These are phyloP conservation scores for Pheosia gnoma DNA, from an alignment of 2,888 invertebrate species.

Conservation along the genomic window DNA sequence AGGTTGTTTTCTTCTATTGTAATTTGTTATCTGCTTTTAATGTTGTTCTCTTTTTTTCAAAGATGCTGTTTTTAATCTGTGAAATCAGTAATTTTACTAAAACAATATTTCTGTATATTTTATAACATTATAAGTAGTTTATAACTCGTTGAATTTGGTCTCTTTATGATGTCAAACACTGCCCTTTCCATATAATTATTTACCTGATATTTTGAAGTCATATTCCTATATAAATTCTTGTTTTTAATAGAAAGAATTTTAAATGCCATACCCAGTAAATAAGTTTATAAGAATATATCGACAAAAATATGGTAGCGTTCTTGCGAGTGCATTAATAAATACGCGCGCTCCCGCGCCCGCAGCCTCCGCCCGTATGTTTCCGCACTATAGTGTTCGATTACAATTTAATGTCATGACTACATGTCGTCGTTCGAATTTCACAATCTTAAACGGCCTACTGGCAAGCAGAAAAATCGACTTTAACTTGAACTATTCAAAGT, in stretches of 20 bases:
- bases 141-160: too few relatives aligned
- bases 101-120: too few relatives aligned
- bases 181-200: too few relatives aligned
- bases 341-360: slow-evolving; percentile 37
- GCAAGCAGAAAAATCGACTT: slow-evolving; percentile 38
- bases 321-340: slow-evolving; percentile 33
- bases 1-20: too few relatives aligned
- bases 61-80: too few relatives aligned
- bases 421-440: slow-evolving; percentile 62
- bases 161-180: too few relatives aligned
- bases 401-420: slow-evolving; percentile 81
- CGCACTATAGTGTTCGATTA: slow-evolving; percentile 75
- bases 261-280: neutral
- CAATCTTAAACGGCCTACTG: slow-evolving; percentile 54
- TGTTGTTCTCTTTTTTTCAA: too few relatives aligned
- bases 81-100: too few relatives aligned
- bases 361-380: slow-evolving; percentile 39
- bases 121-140: too few relatives aligned
- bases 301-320: slow-evolving; percentile 20
- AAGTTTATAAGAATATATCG: slow-evolving; percentile 2
- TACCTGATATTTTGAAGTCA: too few relatives aligned
- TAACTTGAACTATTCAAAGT: slow-evolving; percentile 23
- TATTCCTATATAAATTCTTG: neutral
- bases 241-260: neutral
- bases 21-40: too few relatives aligned